phyloP scores from a whole-genome alignment of 2,113 vertebrate genomes.

The Ceyx melanurus region DNA sequence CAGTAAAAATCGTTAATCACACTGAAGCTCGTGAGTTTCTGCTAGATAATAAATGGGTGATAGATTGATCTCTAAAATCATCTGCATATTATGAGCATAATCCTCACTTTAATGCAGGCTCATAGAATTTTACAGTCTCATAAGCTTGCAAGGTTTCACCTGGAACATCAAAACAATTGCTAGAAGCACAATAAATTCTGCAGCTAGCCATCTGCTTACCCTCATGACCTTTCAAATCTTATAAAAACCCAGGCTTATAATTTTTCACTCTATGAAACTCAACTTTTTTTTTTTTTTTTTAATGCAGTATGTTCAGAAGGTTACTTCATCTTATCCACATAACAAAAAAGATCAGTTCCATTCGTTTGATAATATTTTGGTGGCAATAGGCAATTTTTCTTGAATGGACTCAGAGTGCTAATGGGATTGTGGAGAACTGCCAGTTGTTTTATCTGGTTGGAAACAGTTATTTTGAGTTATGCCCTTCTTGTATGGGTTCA shows the following conservation, averaged over 20 bases:
- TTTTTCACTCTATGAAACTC: conserved; percentile 64
- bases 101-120: conserved; percentile 51
- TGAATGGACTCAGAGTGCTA: conserved; percentile 31
- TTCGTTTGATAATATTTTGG: conserved; percentile 44
- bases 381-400: neutral
- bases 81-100: conserved; percentile 45
- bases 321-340: conserved; percentile 50
- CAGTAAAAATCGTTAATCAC: conserved; percentile 46
- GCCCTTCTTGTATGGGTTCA: neutral
- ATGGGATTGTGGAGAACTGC: conserved; percentile 32
- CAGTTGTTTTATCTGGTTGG: neutral
- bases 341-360: conserved; percentile 36
- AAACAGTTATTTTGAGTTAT: conserved; percentile 32
- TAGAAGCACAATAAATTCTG: conserved; percentile 72
- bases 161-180: conserved; percentile 74
- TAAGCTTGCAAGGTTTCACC: conserved; percentile 66
- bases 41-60: conserved; percentile 69
- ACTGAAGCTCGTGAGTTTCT: neutral
- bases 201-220: conserved; percentile 76
- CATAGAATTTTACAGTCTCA: conserved; percentile 74
- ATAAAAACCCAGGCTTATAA: conserved; percentile 62
- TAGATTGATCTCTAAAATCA: conserved; percentile 64
- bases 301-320: conserved; percentile 31
- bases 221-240: conserved; percentile 76
- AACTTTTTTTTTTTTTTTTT: neutral